These are phyloP conservation scores for Caenorhabditis virilis DNA, from an alignment of 2,888 invertebrate genomes.

Conservation along the genomic window DNA sequence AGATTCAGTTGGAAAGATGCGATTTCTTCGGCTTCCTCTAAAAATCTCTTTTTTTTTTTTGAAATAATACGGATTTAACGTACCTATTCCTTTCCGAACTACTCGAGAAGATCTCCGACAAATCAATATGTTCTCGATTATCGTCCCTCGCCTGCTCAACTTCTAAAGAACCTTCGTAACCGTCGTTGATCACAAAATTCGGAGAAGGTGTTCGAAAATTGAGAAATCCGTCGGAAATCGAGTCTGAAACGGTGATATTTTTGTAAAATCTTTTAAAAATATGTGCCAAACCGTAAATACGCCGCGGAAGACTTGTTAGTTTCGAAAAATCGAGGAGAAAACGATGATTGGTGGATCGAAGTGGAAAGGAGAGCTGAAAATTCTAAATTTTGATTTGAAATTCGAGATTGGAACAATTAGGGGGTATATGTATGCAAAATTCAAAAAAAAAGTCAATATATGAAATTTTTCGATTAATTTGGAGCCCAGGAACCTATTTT, in stretches of 20 bases:
- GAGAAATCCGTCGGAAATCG: not conserved
- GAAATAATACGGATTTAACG: not conserved
- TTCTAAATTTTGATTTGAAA: too few relatives aligned
- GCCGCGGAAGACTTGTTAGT: not conserved
- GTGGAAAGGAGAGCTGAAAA: too few relatives aligned
- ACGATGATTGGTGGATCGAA: too few relatives aligned
- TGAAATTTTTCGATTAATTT: too few relatives aligned
- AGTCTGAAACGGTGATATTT: too few relatives aligned
- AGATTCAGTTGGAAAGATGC: not conserved
- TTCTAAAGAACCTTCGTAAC: slow-evolving; percentile 3
- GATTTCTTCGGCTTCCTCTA: too few relatives aligned
- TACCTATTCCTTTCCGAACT: not conserved
- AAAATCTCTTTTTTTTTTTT: not conserved
- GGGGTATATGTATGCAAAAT: too few relatives aligned
- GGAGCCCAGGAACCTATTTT: too few relatives aligned
- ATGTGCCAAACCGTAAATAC: not conserved
- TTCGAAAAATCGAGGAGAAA: too few relatives aligned
- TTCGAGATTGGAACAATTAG: too few relatives aligned
- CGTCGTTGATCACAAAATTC: not conserved
- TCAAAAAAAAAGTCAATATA: too few relatives aligned
- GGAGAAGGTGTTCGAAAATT: not conserved
- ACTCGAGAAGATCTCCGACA: slow-evolving; percentile 15
- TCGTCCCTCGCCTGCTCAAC: slow-evolving; percentile 20
- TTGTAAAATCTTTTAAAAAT: too few relatives aligned
- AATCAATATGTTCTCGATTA: slow-evolving; percentile 23